Base-by-base conservation (phyloP, 2,797 vertebrate genomes). In the Xiphorhynchus erythropygius region DNA sequence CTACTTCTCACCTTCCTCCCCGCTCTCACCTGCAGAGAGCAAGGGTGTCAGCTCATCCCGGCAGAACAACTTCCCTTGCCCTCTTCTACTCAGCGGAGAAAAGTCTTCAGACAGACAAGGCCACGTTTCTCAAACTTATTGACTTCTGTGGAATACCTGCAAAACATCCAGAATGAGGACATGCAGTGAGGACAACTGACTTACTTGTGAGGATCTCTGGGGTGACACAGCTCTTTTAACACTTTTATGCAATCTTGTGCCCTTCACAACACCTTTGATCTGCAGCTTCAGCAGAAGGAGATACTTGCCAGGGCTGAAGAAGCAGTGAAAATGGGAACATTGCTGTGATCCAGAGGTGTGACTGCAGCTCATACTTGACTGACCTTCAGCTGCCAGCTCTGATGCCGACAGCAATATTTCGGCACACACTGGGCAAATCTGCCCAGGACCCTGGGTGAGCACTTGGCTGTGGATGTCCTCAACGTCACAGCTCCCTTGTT, bases 371-470 rank as follows among this genome's bases (percentile, higher is more conserved):
- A 57, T 32, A n/a, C 11, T 46, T 17, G 46, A 81, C 83, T 94
- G 89, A 94, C 91, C 95, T 96, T 94, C 93, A 93, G 62, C 82
- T 71, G 55, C 85, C 69, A 84, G 46, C 62, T 33, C 39, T 39
- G 49, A 50, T 50, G 63, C 82, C 87, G 82, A 85, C 73, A 71
- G 73, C 46, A 77, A 41, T 33, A 67, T 65, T 71, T 88, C 85
- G 75, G 79, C 35, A 9, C 69, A 94, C 42, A 37, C 50, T 73
- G 44, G 70, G 76, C 83, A 79, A 70, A 70, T 52, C 67, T 76
- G 44, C 52, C 87, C 84, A 91, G 85, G 74, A 73, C 28, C 35
- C 79, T 50, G 69, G 57, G 47, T 65, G 55, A 94, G 88, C 63
- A 18, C 52, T 86, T 94, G 89, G 82, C 89, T 93, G 69, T 1